Evolutionary conservation across 1,140 invertebrate species (phyloP), one percentile per base, ranked within the genome.

Genomic region (Micrasema longulum): DNA sequence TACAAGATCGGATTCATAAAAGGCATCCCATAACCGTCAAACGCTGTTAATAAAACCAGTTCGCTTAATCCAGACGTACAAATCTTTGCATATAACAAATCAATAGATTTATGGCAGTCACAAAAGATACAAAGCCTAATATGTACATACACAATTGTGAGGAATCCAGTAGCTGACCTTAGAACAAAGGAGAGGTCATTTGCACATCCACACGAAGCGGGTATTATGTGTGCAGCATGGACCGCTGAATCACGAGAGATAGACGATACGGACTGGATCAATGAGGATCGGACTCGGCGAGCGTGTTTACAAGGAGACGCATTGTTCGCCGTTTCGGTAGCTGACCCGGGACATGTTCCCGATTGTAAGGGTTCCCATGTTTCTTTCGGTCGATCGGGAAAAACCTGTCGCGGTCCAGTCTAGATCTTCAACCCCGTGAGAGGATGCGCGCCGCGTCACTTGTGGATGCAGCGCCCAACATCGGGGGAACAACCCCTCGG

Each of bases 81-180:
- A 26, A 60, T 31, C 26, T 2, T 31, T 31, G 26, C 26, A 31
- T 31, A 31, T 31, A 31, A 31, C 26, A 31, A 31, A 31, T 60
- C 36, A 20, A 60, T 60, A 20, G 55, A 38, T 60, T 60, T 60
- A 60, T 22, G 6, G n/a, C 50, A 53, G 36, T 31, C 26, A 60
- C 55, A 60, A 60, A 60, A 43, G 55, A 3, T 12, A 60, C 55
- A 60, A 38, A 20, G 26, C 23, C 14, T n/a, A 55, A 55, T 31
- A 31, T 31, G 55, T 20, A 38, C 14, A 16, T 11, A 23, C 22
- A 23, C 48, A 23, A 22, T 52, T 22, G 48, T 18, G 20, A 18
- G 20, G 41, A 64, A n/a, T 64, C 20, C 60, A 64, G 60, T 64
- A 64, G 60, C 41, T 47, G 60, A 64, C 60, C 60, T 64, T 47